phyloP scores from a whole-genome alignment of 1,140 invertebrate genomes.

The Euwallacea similis region DNA sequence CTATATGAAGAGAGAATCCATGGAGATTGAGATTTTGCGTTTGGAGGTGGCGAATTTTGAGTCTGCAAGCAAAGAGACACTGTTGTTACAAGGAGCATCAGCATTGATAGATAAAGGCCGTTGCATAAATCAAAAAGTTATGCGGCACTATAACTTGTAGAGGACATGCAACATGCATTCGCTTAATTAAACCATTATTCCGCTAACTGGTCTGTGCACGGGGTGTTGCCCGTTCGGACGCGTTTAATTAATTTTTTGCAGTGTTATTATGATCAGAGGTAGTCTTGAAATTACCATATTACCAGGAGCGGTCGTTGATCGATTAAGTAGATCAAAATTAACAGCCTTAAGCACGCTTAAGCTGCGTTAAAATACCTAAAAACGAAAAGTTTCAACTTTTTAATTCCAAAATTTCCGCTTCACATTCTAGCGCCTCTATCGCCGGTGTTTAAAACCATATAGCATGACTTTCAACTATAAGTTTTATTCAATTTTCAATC shows the following conservation, averaged over 20 bases:
- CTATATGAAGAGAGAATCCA: constrained; percentile 56
- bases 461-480: no score
- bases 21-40: constrained; percentile 54
- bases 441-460: no score
- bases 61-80: constrained; percentile 23
- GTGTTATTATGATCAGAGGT: background rate
- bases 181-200: constrained; percentile 15
- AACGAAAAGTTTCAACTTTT: no score
- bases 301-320: constrained; percentile 4
- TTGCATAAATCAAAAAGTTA: constrained; percentile 30
- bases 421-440: no score
- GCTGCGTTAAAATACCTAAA: no score
- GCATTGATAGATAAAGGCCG: constrained; percentile 3
- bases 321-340: constrained; percentile 11
- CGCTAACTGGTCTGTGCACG: background rate
- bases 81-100: constrained; percentile 4
- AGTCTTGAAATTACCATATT: constrained; percentile 13
- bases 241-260: constrained; percentile 6
- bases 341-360: background rate
- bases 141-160: constrained; percentile 10
- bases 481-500: no score
- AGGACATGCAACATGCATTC: constrained; percentile 25
- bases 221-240: constrained; percentile 3
- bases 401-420: no score
- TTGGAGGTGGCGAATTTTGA: constrained; percentile 45